Base-by-base conservation (phyloP, 2,113 vertebrate species). In the Cephalopholis sonnerati region DNA sequence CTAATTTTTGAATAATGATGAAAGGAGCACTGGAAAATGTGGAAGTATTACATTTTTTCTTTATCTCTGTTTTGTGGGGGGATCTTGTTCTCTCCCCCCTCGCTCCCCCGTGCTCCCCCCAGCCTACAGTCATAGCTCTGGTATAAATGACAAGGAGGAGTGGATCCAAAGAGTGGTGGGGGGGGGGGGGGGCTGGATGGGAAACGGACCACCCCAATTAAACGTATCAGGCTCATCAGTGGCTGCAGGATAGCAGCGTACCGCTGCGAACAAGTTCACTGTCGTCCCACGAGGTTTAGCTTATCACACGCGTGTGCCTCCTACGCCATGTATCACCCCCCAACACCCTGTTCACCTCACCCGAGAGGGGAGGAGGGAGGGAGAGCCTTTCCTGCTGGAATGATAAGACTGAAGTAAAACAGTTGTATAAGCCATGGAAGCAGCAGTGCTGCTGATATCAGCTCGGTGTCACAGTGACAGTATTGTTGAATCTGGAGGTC, bases 1-100 rank as follows among this genome's bases (percentile, higher is more conserved):
- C 97, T 97, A 96, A 99, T 99, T 99, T 98, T 98, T 97, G 97
- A 98, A 98, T 98, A 98, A 99, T 98, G 98, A 99, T 99, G 97
- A 99, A 99, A 99, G 98, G 96, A 96, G 96, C 97, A 97, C 96
- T 97, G 98, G 97, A 98, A 99, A 99, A 99, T 98, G 97, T 96
- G 97, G 96, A 98, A 99, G 96, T 98, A 97, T 98, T 98, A 97
- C 96, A 97, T 98, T 98, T 97, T 95, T 95, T 80, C 89, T 91
- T 95, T 96, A 95, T 95, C 92, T 95, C 89, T 93, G 91, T 95
- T 91, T 92, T 84, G 86, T 81, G 89, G 92, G 87, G 87, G 87
- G 84, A 88, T 92, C 89, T 82, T 90, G 74, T 89, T 82, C 92
- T 76, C 71, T 24, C 54, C 79, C 68, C 41, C 59, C 16, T 11